These are phyloP conservation scores for Vulpes lagopus DNA, from an alignment of 2,113 vertebrate genomes.

Conservation along the genomic window DNA sequence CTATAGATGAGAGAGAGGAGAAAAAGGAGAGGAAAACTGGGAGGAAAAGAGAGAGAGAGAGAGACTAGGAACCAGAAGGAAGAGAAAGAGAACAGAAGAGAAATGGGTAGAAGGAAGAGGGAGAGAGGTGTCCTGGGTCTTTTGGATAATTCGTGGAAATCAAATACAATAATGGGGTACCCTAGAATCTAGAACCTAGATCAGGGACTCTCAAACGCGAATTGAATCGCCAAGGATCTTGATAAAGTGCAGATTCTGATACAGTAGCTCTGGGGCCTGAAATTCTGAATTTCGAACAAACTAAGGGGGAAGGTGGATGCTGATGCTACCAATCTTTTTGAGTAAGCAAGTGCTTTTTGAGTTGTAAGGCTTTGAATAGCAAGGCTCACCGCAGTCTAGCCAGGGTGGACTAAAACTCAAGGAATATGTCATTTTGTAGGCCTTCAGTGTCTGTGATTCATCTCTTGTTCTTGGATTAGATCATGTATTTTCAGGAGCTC, in stretches of 20 bases:
- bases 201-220: not conserved
- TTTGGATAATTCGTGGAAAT: not conserved
- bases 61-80: not conserved
- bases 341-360: not conserved
- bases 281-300: not conserved
- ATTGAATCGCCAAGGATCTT: not conserved
- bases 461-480: not conserved
- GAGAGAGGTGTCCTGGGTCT: not conserved
- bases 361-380: not conserved
- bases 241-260: not conserved
- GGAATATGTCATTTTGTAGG: not conserved
- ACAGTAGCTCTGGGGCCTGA: not conserved
- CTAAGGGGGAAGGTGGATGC: not conserved
- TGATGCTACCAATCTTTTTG: not conserved
- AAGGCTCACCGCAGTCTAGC: not conserved
- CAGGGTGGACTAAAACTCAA: not conserved
- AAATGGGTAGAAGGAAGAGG: not conserved
- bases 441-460: not conserved
- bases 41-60: not conserved
- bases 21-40: not conserved
- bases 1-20: not conserved
- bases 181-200: not conserved
- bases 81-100: not conserved
- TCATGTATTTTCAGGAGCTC: not conserved
- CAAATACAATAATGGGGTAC: not conserved